Evolutionary conservation across 2,888 invertebrate genomes (phyloP).

Genomic region (Platycheirus albimanus): DNA sequence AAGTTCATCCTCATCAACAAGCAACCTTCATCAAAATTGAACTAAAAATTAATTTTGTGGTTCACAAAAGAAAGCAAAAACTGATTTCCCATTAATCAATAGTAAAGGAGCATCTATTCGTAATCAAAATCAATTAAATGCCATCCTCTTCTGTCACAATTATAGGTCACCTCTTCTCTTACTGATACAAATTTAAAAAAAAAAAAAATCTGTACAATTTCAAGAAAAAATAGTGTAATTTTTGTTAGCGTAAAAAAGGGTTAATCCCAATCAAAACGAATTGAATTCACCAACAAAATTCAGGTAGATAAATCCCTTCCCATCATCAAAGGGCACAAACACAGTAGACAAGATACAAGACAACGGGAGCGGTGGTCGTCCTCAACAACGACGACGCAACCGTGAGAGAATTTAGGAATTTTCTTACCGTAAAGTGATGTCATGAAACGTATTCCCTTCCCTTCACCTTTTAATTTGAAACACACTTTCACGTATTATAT

Average conservation of each 20-base stretch:
- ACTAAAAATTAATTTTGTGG: too few relatives aligned
- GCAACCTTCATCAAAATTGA: too few relatives aligned
- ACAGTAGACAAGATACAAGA: constrained; percentile 57
- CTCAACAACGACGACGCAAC: background rate
- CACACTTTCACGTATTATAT: constrained; percentile 19
- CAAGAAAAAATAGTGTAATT: background rate
- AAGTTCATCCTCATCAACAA: too few relatives aligned
- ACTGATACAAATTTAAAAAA: background rate
- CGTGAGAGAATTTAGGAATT: constrained; percentile 62
- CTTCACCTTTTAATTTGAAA: background rate
- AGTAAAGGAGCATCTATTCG: constrained; percentile 49
- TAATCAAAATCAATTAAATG: constrained; percentile 48
- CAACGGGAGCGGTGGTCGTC: constrained; percentile 34
- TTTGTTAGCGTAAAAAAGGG: constrained; percentile 46
- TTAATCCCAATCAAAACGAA: constrained; percentile 61
- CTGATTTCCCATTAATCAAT: constrained; percentile 48
- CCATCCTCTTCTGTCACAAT: constrained; percentile 30
- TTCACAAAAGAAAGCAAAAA: too few relatives aligned
- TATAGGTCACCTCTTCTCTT: background rate
- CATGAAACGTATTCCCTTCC: constrained; percentile 1
- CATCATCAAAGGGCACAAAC: constrained; percentile 18
- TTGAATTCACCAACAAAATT: constrained; percentile 30
- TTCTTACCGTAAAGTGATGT: constrained; percentile 51
- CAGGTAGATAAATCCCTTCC: constrained; percentile 56
- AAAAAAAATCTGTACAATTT: background rate